Evolutionary conservation across 92 coral and sea anemone species (phyloP).

Genomic region (Palythoa caribaeorum): DNA sequence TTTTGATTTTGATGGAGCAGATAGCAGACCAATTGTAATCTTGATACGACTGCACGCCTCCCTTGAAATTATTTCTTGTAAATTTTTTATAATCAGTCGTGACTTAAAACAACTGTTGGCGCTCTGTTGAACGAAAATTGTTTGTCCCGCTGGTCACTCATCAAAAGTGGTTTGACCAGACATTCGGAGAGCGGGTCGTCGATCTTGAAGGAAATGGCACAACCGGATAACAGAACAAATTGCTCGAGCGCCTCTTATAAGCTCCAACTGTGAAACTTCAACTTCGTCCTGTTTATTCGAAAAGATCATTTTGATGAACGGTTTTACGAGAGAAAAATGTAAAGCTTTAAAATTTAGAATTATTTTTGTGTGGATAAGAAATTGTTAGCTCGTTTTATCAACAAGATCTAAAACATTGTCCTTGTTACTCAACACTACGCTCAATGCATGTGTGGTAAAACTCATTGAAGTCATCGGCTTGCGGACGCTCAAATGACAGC

Average conservation of each 20-base stretch:
- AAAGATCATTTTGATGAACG: neutral
- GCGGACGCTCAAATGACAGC: conserved; percentile 8
- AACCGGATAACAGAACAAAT: no score
- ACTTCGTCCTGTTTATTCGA: conserved; percentile 14
- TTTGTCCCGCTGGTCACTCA: no score
- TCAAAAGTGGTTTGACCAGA: no score
- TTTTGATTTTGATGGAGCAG: neutral
- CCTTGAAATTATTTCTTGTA: no score
- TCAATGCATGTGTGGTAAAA: conserved; percentile 15
- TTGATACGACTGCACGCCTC: no score
- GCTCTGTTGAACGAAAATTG: no score
- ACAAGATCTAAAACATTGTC: neutral
- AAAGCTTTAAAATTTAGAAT: neutral
- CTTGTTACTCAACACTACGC: neutral
- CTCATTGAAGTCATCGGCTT: conserved; percentile 13
- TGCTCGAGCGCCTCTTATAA: no score
- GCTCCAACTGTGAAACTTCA: neutral
- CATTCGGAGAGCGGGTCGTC: no score
- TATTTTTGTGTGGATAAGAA: neutral
- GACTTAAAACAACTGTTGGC: no score
- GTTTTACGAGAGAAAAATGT: neutral
- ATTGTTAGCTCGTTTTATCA: conserved; percentile 1
- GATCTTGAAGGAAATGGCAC: no score
- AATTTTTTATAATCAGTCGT: no score
- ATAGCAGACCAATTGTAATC: neutral